phyloP scores from a whole-genome alignment of 2,888 invertebrate species.

The Sinotaia quadrata region DNA sequence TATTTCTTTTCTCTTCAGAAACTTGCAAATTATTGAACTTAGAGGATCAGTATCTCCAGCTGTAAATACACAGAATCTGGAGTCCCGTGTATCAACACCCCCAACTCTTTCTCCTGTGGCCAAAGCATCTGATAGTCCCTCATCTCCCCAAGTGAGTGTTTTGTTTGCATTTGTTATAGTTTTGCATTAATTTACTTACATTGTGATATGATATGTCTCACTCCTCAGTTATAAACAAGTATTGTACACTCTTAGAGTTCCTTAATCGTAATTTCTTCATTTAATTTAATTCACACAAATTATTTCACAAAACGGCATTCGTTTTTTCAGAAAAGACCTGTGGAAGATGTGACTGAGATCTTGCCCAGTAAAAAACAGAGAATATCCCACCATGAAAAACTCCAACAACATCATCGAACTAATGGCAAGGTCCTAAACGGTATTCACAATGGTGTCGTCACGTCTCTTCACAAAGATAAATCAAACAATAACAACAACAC shows the following conservation, averaged over 20 bases:
- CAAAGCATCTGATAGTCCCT: constrained; percentile 59
- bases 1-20: too few relatives aligned
- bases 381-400: constrained; percentile 87
- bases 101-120: constrained; percentile 63
- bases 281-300: too few relatives aligned
- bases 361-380: constrained; percentile 82
- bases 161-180: neutral
- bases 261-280: too few relatives aligned
- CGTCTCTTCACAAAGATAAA: constrained; percentile 10
- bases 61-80: constrained; percentile 50
- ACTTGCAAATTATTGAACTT: too few relatives aligned
- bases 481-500: constrained; percentile 32
- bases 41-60: too few relatives aligned
- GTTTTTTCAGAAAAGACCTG: constrained; percentile 37
- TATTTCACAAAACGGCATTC: too few relatives aligned
- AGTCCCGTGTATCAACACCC: constrained; percentile 50
- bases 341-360: constrained; percentile 51
- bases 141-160: constrained; percentile 40
- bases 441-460: constrained; percentile 4
- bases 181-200: too few relatives aligned
- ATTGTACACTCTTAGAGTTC: too few relatives aligned
- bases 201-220: too few relatives aligned
- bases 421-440: constrained; percentile 5
- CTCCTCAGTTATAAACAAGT: too few relatives aligned
- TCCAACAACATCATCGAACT: too few relatives aligned